A percentile compares a stretch with the other conserved stretches of the same genome.
phyloP scores from a whole-genome alignment of 2,888 invertebrate genomes.

The Stramonita haemastoma region DNA sequence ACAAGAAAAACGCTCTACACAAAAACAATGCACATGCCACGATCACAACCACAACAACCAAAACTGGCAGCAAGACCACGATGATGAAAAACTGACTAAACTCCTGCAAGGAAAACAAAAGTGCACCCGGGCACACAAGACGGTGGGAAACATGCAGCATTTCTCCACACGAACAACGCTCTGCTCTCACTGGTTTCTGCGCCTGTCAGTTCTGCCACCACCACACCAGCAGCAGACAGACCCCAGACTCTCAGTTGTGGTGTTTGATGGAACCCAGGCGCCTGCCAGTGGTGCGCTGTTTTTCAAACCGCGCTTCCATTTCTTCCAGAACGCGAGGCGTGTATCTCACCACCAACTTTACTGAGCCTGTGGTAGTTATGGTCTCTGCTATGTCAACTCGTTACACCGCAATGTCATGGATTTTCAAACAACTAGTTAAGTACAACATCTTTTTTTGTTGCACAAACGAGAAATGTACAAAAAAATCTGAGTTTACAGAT shows the following conservation, averaged over 20 bases:
- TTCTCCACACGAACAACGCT: background rate
- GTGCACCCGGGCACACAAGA: background rate
- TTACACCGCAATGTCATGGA: background rate
- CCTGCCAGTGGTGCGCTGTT: constrained; percentile 85
- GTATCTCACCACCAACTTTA: constrained; percentile 97
- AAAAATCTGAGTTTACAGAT: too few species aligned
- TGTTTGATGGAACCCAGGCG: constrained; percentile 45
- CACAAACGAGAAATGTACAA: too few species aligned
- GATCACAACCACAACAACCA: background rate
- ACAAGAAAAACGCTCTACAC: background rate
- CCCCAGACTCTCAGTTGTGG: constrained; percentile 2
- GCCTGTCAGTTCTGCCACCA: background rate
- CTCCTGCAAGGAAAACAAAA: background rate
- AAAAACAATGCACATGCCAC: constrained; percentile 23
- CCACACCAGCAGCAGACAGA: background rate
- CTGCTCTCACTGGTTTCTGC: background rate
- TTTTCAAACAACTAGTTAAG: too few species aligned
- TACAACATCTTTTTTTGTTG: too few species aligned
- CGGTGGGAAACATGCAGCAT: background rate
- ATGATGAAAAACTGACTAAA: background rate
- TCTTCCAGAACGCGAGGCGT: constrained; percentile 99
- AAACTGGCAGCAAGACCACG: background rate
- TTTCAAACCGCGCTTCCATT: constrained; percentile 99
- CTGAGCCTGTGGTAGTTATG: constrained; percentile 82
- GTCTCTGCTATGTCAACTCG: constrained; percentile 17